Evolutionary conservation across 2,797 vertebrate genomes (phyloP).

Genomic region (Epinephelus malabaricus): DNA sequence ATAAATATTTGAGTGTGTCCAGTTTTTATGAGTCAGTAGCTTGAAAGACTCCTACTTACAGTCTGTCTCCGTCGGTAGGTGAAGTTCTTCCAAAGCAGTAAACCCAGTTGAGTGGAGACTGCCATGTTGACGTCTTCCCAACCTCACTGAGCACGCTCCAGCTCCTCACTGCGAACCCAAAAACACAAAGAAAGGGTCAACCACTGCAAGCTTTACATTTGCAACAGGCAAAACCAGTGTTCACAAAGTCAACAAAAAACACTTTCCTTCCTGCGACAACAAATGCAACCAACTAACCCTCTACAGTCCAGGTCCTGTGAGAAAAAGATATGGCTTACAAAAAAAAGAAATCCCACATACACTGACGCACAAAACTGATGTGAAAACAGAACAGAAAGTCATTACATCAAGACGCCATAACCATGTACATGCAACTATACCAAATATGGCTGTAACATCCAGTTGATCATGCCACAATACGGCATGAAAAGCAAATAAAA

Average conservation of each 20-base stretch:
- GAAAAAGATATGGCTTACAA: neutral
- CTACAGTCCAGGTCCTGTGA: neutral
- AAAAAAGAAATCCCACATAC: neutral
- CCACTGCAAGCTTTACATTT: neutral
- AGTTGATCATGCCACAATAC: neutral
- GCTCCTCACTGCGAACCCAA: slow-evolving; percentile 73
- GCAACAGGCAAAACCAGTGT: neutral
- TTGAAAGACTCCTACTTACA: slow-evolving; percentile 85
- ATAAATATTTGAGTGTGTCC: neutral
- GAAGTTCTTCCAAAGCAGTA: slow-evolving; percentile 99
- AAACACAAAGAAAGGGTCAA: slow-evolving; percentile 35
- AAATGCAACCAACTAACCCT: neutral
- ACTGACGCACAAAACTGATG: neutral
- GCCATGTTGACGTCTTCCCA: slow-evolving; percentile 88
- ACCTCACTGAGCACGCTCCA: slow-evolving; percentile 70
- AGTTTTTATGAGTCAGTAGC: slow-evolving; percentile 2
- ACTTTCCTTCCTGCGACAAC: neutral
- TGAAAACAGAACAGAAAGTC: slow-evolving; percentile 52
- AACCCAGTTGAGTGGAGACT: slow-evolving; percentile 93
- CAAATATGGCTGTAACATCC: neutral
- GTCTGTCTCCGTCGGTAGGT: slow-evolving; percentile 96
- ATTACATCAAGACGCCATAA: slow-evolving; percentile 8
- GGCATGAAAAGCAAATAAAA: neutral
- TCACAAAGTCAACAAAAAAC: neutral
- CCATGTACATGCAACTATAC: neutral